Conservation (phyloP, 2,888 invertebrate genomes). For the Oxycera nigricornis region DNA sequence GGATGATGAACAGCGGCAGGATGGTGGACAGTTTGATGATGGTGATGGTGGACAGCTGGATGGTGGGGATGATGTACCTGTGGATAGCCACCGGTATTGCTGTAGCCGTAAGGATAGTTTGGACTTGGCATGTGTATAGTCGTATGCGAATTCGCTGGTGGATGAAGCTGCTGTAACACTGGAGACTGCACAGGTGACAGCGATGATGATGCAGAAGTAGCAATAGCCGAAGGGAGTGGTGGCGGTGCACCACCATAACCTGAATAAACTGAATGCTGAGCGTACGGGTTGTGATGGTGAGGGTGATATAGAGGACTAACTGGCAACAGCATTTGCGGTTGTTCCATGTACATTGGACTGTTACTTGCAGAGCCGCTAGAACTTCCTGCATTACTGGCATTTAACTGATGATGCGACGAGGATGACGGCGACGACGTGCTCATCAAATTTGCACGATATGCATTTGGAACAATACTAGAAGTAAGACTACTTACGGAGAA, state of each 20-base stretch:
- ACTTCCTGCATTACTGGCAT: constrained; percentile 26
- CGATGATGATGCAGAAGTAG: constrained; percentile 1
- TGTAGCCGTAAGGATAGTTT: constrained; percentile 69
- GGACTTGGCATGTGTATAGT: constrained; percentile 73
- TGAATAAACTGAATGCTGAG: constrained; percentile 53
- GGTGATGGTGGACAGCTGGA: constrained; percentile 34
- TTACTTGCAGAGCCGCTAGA: constrained; percentile 51
- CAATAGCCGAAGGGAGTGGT: constrained; percentile 64
- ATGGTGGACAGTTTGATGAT: constrained; percentile 40
- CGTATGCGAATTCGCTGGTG: constrained; percentile 62
- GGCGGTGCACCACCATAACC: constrained; percentile 59
- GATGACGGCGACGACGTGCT: constrained; percentile 56
- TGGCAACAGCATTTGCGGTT: constrained; percentile 61
- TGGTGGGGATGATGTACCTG: constrained; percentile 43
- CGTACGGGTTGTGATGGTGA: constrained; percentile 56
- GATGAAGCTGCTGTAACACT: constrained; percentile 63
- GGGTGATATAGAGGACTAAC: constrained; percentile 63
- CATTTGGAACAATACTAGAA: constrained; percentile 53
- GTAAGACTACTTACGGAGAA: constrained; percentile 63
- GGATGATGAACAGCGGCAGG: constrained; percentile 42
- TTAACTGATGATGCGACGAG: constrained; percentile 49
- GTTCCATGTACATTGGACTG: constrained; percentile 62
- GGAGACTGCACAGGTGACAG: constrained; percentile 47
- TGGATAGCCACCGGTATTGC: constrained; percentile 50
- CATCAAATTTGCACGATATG: constrained; percentile 62